Evolutionary conservation across 2,113 vertebrate genomes (phyloP), one percentile per base, ranked within the genome.

Genomic region (Poeciliopsis prolifica): DNA sequence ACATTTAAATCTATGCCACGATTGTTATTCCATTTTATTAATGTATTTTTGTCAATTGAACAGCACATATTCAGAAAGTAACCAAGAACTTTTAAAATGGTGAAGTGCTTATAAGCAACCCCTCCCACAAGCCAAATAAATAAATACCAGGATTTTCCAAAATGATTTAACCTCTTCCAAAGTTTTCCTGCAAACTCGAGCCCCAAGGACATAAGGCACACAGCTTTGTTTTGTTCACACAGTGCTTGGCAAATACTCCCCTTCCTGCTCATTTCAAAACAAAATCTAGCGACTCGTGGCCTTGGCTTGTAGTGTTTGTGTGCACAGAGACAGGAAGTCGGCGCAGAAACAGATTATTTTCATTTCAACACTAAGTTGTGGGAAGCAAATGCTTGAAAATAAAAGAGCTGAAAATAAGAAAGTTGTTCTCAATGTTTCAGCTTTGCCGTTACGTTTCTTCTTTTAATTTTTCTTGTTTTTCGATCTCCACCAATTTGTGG

Each of bases 181-280:
- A 30, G 2, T 54, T 54, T 80, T 88, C 81, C 85, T 91, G 82
- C 51, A 29, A 78, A 26, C 66, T 29, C 31, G 28, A 65, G 37
- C 3, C 7, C 44, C 81, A 84, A 91, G 89, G 86, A 86, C 85
- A 73, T 17, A 61, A 75, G 60, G 72, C 65, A 63, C 87, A 83
- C 72, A 82, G 70, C 63, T 65, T 33, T 30, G 68, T 78, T 82
- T 72, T 74, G 71, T 73, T 62, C 42, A n/a, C 48, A 65, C 54
- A 65, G 31, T 65, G 35, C 83, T 91, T 92, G 87, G 83, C 75
- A 85, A 83, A 75, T 74, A 68, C 48, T 76, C 19, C 22, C 68
- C 74, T 92, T 91, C 89, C 88, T 89, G 73, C 72, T 86, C 63
- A 40, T 82, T 82, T 81, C 84, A 88, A 84, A 90, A 90, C 74